Conservation (phyloP, 2,888 invertebrate genomes). For the Odontocerum albicorne region DNA sequence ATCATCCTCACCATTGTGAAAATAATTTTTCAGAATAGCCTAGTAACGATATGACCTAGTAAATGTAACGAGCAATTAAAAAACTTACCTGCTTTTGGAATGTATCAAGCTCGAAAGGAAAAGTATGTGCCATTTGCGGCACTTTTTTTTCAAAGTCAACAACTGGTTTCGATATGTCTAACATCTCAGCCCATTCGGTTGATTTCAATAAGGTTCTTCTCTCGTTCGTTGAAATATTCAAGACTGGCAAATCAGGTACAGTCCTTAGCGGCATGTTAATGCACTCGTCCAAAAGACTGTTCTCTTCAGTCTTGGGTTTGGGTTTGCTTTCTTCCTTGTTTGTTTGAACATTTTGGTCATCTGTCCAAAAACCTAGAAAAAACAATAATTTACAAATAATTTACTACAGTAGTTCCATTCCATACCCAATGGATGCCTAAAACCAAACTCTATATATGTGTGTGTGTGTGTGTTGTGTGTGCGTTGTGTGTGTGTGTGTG, state of each 20-base stretch:
- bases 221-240: conserved; percentile 65
- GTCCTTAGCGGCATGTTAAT: conserved; percentile 48
- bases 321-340: conserved; percentile 38
- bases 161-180: conserved; percentile 81
- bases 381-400: too few species aligned
- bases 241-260: conserved; percentile 60
- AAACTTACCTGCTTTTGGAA: conserved; percentile 91
- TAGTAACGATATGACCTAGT: too few species aligned
- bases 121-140: conserved; percentile 81
- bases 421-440: not conserved
- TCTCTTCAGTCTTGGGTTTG: conserved; percentile 42
- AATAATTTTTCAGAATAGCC: too few species aligned
- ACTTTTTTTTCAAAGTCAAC: conserved; percentile 78
- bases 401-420: too few species aligned
- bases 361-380: conserved; percentile 51
- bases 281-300: conserved; percentile 49
- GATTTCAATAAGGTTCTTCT: conserved; percentile 50
- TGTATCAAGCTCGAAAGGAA: conserved; percentile 90
- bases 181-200: conserved; percentile 86
- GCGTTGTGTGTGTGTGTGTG: too few species aligned
- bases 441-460: too few species aligned
- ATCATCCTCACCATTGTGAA: too few species aligned
- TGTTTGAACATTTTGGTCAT: conserved; percentile 39
- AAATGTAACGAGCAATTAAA: too few species aligned
- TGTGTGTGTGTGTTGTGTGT: too few species aligned